Percentiles rank a stretch among this genome's conserved stretches.
Conservation (phyloP, 2,113 vertebrate species). For the Pangasianodon hypophthalmus region DNA sequence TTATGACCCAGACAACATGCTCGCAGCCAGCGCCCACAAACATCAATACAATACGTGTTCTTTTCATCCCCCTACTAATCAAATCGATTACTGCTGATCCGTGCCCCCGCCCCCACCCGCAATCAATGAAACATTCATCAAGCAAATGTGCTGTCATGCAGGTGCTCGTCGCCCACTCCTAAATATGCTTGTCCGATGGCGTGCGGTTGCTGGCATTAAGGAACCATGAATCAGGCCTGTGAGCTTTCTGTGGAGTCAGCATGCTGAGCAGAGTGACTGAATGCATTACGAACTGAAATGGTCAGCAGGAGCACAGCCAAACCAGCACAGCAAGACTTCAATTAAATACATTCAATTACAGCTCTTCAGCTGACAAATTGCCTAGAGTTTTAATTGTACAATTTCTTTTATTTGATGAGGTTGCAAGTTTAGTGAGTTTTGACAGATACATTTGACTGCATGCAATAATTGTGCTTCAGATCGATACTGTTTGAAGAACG, state of each 20-base stretch:
- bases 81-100: constrained; percentile 80
- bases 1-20: constrained; percentile 68
- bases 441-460: not conserved
- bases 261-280: constrained; percentile 18
- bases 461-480: not conserved
- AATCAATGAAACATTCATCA: constrained; percentile 74
- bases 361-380: constrained; percentile 16
- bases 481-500: not conserved
- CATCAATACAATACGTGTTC: constrained; percentile 78
- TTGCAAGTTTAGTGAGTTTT: not conserved
- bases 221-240: constrained; percentile 45
- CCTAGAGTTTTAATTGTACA: not conserved
- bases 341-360: constrained; percentile 32
- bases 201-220: constrained; percentile 37
- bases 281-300: constrained; percentile 38
- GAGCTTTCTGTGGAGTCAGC: constrained; percentile 46
- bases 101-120: constrained; percentile 70
- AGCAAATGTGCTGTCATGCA: constrained; percentile 71
- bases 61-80: constrained; percentile 83
- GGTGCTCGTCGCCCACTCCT: constrained; percentile 46
- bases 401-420: constrained; percentile 21
- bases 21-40: constrained; percentile 69
- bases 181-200: constrained; percentile 42
- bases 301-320: not conserved
- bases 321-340: constrained; percentile 17